Evolutionary conservation across 2,113 vertebrate genomes (phyloP), one percentile per base, ranked within the genome.

Genomic region (Megaleporinus macrocephalus): DNA sequence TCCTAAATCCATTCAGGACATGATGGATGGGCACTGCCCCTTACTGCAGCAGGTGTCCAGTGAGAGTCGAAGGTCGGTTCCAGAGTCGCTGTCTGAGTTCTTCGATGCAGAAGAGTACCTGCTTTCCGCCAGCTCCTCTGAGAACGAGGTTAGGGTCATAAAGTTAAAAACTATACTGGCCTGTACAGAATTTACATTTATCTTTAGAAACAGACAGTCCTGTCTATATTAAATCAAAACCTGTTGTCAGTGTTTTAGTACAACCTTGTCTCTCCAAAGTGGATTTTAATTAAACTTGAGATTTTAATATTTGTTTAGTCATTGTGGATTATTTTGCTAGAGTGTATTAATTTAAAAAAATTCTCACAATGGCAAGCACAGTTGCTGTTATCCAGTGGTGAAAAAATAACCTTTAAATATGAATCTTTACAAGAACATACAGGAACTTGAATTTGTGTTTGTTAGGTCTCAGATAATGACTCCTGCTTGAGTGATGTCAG

Each of bases 81-180:
- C 96, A 1, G 98, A 99, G 90, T 99, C 98, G 24, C 89, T 99
- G 72, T 96, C 96, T 0, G 98, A 99, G 91, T 99, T 99, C 86
- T 98, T 96, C 84, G 98, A 99, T 81, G 98, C 98, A 9, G 97
- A 98, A 83, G 98, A 99, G 89, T 96, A 98, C 78, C 91, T 99
- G 0, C 84, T 98, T 78, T 99, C 98, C 62, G 95, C 97, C 15
- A 99, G 98, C 87, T 99, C 98, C 83, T 98, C 98, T 84, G 98
- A 99, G 91, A 99, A 98, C 51, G 98, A 99, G 96, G 98, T 99
- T 65, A 89, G 92, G 55, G 29, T 3, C 26, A 26, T 26, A 1
- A 30, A 65, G n/a, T 22, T 12, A 44, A 6, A 9, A 30, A 81
- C n/a, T 16, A 27, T 30, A 29, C 30, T 12, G 18, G 14, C 49